Evolutionary conservation across 2,888 invertebrate species (phyloP), one percentile per base, ranked within the genome.

Genomic region (Oscheius sp.): DNA sequence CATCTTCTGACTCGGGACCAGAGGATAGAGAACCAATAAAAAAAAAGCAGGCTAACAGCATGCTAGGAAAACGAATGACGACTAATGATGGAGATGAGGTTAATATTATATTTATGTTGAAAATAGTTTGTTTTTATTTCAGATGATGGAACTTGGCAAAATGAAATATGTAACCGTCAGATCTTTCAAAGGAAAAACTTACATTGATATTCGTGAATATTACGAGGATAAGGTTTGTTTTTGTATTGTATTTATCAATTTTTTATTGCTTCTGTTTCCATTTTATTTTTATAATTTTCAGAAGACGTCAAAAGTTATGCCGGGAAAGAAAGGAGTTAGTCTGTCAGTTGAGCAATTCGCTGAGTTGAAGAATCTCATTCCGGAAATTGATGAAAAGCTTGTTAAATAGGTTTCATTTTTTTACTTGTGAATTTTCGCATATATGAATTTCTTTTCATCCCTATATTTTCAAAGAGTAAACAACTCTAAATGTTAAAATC

Each of bases 121-220:
- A 36, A 12, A 17, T 45, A 17, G 45, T 45, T 45, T 14, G 17
- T 45, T 12, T 17, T 45, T 45, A 45, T 45, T 45, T 14, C 57
- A 80, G 80, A 70, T 76, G 72, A 67, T 80, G 64, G 78, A 82
- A 61, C 49, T 82, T 26, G 82, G 81, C 41, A 80, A 69, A 36
- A 71, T 73, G 57, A 61, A 73, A 30, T 83, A 63, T 59, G 76
- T 74, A 22, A 71, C 73, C 8, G 75, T 84, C 9, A 38, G 68
- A 49, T 61, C 67, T 6, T 83, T 80, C 74, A 73, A 72, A 24
- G 81, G 81, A 33, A 74, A 75, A 51, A 67, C 71, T 20, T 72
- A 73, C 62, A 66, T 83, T 47, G 78, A 83, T 51, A 81, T 83
- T 44, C 62, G 83, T 17, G 83, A 83, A 64, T 84, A 72, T 68